Evolutionary conservation across 2,888 invertebrate genomes (phyloP), one percentile per base, ranked within the genome.

Genomic region (Microdon myrmicae): DNA sequence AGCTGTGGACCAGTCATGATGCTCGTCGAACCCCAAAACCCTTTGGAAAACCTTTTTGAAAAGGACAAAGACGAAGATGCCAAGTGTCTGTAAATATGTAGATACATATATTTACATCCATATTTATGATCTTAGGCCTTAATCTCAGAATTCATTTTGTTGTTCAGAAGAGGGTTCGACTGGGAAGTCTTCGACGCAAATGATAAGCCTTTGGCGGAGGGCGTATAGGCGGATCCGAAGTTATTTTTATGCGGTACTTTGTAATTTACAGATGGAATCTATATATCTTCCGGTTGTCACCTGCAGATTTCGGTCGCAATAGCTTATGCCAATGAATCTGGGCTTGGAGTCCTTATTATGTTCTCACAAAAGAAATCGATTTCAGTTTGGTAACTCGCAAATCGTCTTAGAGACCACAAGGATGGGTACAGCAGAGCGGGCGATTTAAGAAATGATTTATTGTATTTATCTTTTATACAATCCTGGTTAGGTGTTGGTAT

Each of bases 101-200:
- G n/a, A n/a, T n/a, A n/a, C n/a, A n/a, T n/a, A n/a, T n/a, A n/a
- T 26, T 53, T 26, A 58, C 56, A 58, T 58, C 51, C 64, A 47
- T 58, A 64, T 64, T 64, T 64, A 64, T 64, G 64, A 64, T 56
- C 51, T 58, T 64, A 64, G 56, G 45, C 56, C 47, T 58, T 53
- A 58, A 58, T 43, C 58, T 53, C 19, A 13, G 58, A 58, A 58
- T 64, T 53, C 58, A 64, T 64, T 58, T 47, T 10, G n/a, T 9
- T 16, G 4, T 23, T 22, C 10, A 5, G 29, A 51, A 47, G 37
- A 22, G 45, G 41, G 44, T 37, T 41, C 14, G 41, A 43, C 22
- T 48, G 41, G 32, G 47, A 16, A 29, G 23, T 10, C 14, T 38
- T 13, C 31, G 39, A 61, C 55, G 44, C 44, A 61, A 55, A 48